phyloP scores from a whole-genome alignment of 2,888 invertebrate species.

The Pyrocoelia pectoralis region DNA sequence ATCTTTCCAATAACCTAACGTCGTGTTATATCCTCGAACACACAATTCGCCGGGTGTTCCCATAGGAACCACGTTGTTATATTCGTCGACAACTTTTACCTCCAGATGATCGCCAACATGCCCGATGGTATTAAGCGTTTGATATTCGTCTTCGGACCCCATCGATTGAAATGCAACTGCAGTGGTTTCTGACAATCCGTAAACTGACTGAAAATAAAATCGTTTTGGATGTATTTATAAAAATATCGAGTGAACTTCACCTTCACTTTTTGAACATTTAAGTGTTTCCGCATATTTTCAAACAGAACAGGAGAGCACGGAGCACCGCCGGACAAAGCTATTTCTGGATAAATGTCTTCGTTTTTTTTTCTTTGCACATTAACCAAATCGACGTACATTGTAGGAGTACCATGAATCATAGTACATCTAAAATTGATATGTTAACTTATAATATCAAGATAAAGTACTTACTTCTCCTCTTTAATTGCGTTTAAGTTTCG shows the following conservation, averaged over 20 bases:
- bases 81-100: constrained; percentile 71
- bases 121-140: constrained; percentile 64
- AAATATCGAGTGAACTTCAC: constrained; percentile 49
- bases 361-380: constrained; percentile 61
- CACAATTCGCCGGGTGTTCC: constrained; percentile 79
- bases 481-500: constrained; percentile 63
- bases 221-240: background rate
- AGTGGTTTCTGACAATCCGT: constrained; percentile 70
- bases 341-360: constrained; percentile 60
- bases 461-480: constrained; percentile 19
- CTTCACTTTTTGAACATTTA: constrained; percentile 62
- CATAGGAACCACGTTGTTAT: constrained; percentile 71
- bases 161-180: constrained; percentile 64
- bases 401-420: constrained; percentile 80
- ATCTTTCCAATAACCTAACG: constrained; percentile 85
- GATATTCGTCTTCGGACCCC: constrained; percentile 58
- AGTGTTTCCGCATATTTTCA: constrained; percentile 60
- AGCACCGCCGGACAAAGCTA: constrained; percentile 77
- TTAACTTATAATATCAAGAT: background rate
- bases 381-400: constrained; percentile 84
- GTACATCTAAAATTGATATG: constrained; percentile 73
- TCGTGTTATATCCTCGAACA: constrained; percentile 76
- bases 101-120: constrained; percentile 66
- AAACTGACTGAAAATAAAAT: constrained; percentile 65
- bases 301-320: constrained; percentile 71